A percentile compares a stretch with the other conserved stretches of the same genome.
phyloP scores from a whole-genome alignment of 1,140 invertebrate species.

The Drosophila pectinifera region DNA sequence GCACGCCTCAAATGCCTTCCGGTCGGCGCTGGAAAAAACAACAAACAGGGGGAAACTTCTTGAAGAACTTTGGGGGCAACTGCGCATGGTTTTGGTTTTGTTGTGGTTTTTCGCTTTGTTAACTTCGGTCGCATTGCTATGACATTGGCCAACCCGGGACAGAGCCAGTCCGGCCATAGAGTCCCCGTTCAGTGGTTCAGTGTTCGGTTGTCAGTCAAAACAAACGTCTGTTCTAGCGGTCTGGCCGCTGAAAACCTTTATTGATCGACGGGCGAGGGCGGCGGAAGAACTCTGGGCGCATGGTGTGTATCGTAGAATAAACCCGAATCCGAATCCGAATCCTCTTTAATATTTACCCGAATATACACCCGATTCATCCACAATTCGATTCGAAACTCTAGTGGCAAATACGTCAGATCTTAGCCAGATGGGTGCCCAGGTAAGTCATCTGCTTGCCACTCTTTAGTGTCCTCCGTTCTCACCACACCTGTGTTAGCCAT shows the following conservation, averaged over 20 bases:
- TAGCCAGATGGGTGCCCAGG: constrained; percentile 79
- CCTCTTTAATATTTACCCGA: not conserved
- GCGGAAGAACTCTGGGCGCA: constrained; percentile 21
- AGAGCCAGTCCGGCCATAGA: constrained; percentile 36
- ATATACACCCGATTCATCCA: constrained; percentile 15
- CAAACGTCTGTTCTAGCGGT: constrained; percentile 47
- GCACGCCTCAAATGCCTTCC: constrained; percentile 74
- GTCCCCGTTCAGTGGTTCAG: constrained; percentile 48
- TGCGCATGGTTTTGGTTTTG: constrained; percentile 79
- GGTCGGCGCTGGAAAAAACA: constrained; percentile 55
- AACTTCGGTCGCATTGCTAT: constrained; percentile 81
- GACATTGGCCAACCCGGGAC: constrained; percentile 62
- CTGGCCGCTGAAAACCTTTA: constrained; percentile 23
- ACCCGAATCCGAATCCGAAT: not conserved
- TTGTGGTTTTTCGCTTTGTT: constrained; percentile 79
- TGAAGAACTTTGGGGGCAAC: constrained; percentile 64
- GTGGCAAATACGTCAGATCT: constrained; percentile 75
- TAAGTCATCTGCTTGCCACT: constrained; percentile 60
- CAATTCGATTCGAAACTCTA: constrained; percentile 33
- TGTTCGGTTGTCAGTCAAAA: constrained; percentile 77
- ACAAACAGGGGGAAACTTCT: constrained; percentile 66
- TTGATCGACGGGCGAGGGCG: constrained; percentile 33
- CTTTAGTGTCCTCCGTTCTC: constrained; percentile 13
- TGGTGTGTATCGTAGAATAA: constrained; percentile 54
- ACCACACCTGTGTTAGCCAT: constrained; percentile 19